Evolutionary conservation across 2,888 invertebrate species (phyloP).

Genomic region (Ligdia adustata): DNA sequence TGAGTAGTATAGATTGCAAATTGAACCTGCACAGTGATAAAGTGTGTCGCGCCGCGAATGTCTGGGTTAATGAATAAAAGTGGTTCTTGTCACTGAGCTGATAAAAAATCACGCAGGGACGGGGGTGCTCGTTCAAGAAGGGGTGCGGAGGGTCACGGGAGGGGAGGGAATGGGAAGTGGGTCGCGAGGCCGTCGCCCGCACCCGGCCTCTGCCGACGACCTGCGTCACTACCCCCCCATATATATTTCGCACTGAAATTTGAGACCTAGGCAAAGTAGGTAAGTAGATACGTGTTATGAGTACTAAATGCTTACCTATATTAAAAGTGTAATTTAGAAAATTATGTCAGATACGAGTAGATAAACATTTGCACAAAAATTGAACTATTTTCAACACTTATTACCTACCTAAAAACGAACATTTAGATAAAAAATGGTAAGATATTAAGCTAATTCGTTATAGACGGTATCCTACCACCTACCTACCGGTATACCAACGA

Average conservation of each 20-base stretch:
- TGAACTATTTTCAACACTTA: too few relatives aligned
- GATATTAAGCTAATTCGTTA: too few relatives aligned
- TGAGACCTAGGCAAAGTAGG: constrained; percentile 31
- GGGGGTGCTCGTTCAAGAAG: constrained; percentile 37
- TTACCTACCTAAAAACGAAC: too few relatives aligned
- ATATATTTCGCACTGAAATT: constrained; percentile 48
- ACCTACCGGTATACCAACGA: too few relatives aligned
- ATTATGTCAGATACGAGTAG: too few relatives aligned
- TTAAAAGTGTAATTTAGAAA: too few relatives aligned
- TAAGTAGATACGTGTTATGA: constrained; percentile 1
- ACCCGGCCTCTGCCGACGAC: constrained; percentile 64
- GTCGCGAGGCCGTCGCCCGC: constrained; percentile 77
- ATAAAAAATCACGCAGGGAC: constrained; percentile 62
- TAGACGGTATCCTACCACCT: too few relatives aligned
- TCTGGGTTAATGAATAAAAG: constrained; percentile 38
- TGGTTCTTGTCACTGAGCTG: constrained; percentile 64
- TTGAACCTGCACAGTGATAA: constrained; percentile 16
- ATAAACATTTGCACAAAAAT: too few relatives aligned
- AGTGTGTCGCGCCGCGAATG: constrained; percentile 28
- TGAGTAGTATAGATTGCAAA: too few relatives aligned
- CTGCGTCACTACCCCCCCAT: constrained; percentile 57
- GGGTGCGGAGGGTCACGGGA: constrained; percentile 41
- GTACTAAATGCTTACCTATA: too few relatives aligned
- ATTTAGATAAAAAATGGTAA: too few relatives aligned
- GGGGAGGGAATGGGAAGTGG: constrained; percentile 66